Conservation (phyloP, 2,888 invertebrate species). For the Incurvaria masculella region DNA sequence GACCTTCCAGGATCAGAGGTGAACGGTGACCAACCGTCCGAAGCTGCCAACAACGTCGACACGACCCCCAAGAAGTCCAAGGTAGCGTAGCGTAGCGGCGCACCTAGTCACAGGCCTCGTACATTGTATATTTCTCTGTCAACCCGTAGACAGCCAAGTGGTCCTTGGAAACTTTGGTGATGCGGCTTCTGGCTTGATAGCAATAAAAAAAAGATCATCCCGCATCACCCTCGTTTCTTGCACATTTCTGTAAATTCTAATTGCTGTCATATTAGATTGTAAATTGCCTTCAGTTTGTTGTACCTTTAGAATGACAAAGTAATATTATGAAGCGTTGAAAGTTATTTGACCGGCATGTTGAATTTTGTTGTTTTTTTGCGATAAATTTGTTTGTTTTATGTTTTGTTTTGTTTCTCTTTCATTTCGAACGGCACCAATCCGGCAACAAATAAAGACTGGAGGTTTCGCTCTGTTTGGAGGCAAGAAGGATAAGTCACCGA, state of each 20-base stretch:
- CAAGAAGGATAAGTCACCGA: constrained; percentile 29
- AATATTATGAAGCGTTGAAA: too few relatives aligned
- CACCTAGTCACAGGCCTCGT: too few relatives aligned
- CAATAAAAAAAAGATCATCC: too few relatives aligned
- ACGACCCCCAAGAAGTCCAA: constrained; percentile 48
- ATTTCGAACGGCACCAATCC: constrained; percentile 17
- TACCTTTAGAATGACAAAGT: too few relatives aligned
- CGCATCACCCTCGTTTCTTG: too few relatives aligned
- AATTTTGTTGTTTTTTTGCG: constrained; percentile 1
- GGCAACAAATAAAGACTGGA: constrained; percentile 25
- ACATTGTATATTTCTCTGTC: too few relatives aligned
- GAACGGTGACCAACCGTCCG: constrained; percentile 37
- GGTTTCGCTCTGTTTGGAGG: constrained; percentile 43
- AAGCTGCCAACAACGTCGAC: constrained; percentile 45
- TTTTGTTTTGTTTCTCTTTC: constrained; percentile 37
- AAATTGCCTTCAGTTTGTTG: neutral
- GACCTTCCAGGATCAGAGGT: constrained; percentile 51
- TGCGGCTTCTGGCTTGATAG: too few relatives aligned
- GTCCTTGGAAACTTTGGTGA: too few relatives aligned
- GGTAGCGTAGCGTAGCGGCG: constrained; percentile 24
- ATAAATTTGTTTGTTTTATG: constrained; percentile 21
- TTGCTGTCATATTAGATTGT: neutral
- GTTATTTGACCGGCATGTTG: neutral
- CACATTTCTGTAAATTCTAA: too few relatives aligned
- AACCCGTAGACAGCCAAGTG: neutral